Base-by-base conservation (phyloP, 2,113 vertebrate genomes). In the Carassius auratus region DNA sequence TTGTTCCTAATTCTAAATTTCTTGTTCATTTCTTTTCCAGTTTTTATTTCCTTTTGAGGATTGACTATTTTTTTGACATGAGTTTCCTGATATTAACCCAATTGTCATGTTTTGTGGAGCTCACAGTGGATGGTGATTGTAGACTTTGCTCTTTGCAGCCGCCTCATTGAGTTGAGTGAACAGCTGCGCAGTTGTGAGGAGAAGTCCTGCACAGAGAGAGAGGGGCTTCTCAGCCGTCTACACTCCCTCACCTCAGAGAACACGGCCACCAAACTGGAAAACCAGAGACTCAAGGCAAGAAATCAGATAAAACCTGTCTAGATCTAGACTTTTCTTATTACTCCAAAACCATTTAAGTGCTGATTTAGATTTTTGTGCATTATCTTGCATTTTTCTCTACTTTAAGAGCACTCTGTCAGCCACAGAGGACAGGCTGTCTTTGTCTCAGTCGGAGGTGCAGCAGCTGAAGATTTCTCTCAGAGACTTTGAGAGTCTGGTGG, bases 401-500 rank as follows among this genome's bases (percentile, higher is more conserved):
- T 76, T 93, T 64, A 23, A 99, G 97, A 91, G 92, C 21, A 93
- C 92, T 57, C 74, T 96, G 71, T 42, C 82, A 14, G 91, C 93
- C 0, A 90, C 94, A 83, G 96, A 97, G 84, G 96, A 97, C 86
- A 96, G 94, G n/a, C 88, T 97, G 83, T 88, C 84, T 12, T 89
- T 92, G 48, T 91, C 96, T 0, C 96, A 97, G 50, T 17, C 89
- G 1, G 97, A 99, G 88, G 90, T 96, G 21, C 93, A 96, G 26
- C 94, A 95, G 81, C 92, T 98, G 38, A 97, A 95, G 89, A 91
- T 81, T 0, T 94, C 95, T 0, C 77, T 96, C 85, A 96, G 86
- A 86, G 96, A 95, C 88, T 96, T 96, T 0, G 97, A 98, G 88
- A 95, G 50, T 10, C 88, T 96, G 90, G 94, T 98, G 86, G 97